phyloP scores from a whole-genome alignment of 2,797 vertebrate genomes.

The Emydoidea blandingii region DNA sequence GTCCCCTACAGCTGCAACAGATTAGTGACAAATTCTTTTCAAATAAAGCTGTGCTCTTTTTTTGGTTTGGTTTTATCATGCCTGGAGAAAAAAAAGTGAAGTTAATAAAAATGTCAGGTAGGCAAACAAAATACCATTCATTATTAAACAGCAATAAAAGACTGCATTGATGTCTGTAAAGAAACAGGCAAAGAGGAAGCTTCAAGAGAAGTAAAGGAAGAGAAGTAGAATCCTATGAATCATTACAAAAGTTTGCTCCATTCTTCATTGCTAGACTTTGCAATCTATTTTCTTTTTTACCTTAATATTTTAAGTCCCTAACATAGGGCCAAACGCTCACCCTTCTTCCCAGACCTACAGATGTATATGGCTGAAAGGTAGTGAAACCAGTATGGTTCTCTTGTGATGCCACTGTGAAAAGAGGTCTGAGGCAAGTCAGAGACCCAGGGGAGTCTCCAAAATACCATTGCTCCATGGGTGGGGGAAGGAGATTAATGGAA shows the following conservation, averaged over 20 bases:
- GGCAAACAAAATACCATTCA: conserved; percentile 72
- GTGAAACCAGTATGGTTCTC: background rate
- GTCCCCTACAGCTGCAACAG: conserved; percentile 89
- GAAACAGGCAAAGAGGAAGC: background rate
- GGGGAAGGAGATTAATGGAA: background rate
- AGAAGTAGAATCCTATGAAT: conserved; percentile 37
- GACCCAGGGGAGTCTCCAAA: background rate
- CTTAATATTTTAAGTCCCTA: conserved; percentile 10
- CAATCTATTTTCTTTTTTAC: background rate
- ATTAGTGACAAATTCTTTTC: conserved; percentile 88
- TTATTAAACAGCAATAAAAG: conserved; percentile 69
- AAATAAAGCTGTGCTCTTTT: conserved; percentile 72
- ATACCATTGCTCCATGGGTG: background rate
- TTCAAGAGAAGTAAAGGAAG: background rate
- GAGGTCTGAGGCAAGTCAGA: background rate
- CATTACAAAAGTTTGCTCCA: conserved; percentile 54
- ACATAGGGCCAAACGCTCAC: background rate
- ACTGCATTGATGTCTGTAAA: conserved; percentile 32
- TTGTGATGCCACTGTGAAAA: background rate
- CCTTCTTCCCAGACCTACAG: background rate
- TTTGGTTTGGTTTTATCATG: conserved; percentile 30
- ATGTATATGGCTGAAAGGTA: background rate
- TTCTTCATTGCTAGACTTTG: conserved; percentile 45
- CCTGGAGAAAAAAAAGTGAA: conserved; percentile 65
- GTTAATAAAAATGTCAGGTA: conserved; percentile 77